Base-by-base conservation (phyloP, 2,797 vertebrate genomes). In the Coluber constrictor region DNA sequence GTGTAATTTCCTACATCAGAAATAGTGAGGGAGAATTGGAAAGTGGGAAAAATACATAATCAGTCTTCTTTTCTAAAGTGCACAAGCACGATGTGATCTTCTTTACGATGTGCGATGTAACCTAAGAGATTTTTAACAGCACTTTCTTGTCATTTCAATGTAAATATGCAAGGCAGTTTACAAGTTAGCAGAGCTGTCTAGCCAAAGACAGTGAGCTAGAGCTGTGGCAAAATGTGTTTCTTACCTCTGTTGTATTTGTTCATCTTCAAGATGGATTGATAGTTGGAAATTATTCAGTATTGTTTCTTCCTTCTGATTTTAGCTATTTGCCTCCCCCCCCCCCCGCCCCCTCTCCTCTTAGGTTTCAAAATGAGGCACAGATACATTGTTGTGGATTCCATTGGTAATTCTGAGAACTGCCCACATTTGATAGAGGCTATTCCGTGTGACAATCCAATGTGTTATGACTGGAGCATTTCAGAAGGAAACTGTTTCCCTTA, bases 351-450 rank as follows among this genome's bases (percentile, higher is more conserved):
- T 37, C 27, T n/a, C 16, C 13, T 86, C 91, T 23, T 96, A 99
- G 99, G 98, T 90, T 99, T 99, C 95, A 98, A 96, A 97, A 98
- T 97, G 96, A 98, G 99, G 91, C 98, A 96, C 16, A 98, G 99
- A 90, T 97, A 98, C 25, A 96, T 99, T 60, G 27, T 98, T 0
- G 97, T 97, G 96, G 98, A 98, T 95, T 96, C 98, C 0, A 96
- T 96, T n/a, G 97, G 96, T 74, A 94, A 95, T 18, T 87, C 89
- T 2, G 97, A 97, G 0, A 96, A 88, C 0, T 99, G 99, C 95
- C 98, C 98, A 0, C 99, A 99, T 93, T 95, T 99, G 94, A 93
- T 97, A 32, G 99, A 99, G 96, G 98, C 98, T 47, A 94, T 98
- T 93, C 98, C 98, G 3, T 99, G 99, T 55, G 99, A 99, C 4